Evolutionary conservation across 2,113 vertebrate genomes (phyloP), one percentile per base, ranked within the genome.

Genomic region (Paedocypris sp.): DNA sequence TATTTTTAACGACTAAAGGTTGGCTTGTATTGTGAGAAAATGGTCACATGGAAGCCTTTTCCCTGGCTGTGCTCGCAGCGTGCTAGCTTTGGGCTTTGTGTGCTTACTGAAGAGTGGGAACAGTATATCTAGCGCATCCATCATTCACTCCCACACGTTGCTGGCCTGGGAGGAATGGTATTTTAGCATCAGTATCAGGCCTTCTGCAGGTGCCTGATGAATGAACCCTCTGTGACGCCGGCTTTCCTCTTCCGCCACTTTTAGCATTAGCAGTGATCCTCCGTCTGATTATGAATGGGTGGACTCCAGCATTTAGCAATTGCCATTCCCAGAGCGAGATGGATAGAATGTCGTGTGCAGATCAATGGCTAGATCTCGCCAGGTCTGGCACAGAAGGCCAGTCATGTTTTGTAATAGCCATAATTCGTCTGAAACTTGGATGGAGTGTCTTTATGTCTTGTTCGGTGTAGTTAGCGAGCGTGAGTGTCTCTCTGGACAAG

Each of bases 131-230:
- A 68, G 53, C 33, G 45, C 62, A 72, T 72, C 62, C 23, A 69
- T 72, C 62, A 72, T 57, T 47, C 16, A 47, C 42, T 20, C 51
- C 35, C 58, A 31, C 59, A 32, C 58, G 38, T 26, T 52, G 49
- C 51, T 5, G 57, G 42, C 53, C 54, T 53, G 42, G 38, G 33
- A 59, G 52, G 62, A 67, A 54, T 39, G 31, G 36, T 51, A 58
- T 58, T 58, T 58, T 58, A 26, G 62, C 35, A 59, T 54, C 52
- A 54, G 54, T 66, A 71, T 29, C 47, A 47, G 60, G 52, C 58
- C 48, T 51, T 22, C 62, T 66, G 45, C 72, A 69, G 66, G 62
- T 62, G 67, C 46, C 42, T 68, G 69, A 74, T 68, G 63, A 71
- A 74, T 71, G 66, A 51, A 36, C 38, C 60, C 59, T 60, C 47